These are phyloP conservation scores for Pseudochirops corinnae DNA, from an alignment of 2,797 vertebrate genomes.

Conservation along the genomic window DNA sequence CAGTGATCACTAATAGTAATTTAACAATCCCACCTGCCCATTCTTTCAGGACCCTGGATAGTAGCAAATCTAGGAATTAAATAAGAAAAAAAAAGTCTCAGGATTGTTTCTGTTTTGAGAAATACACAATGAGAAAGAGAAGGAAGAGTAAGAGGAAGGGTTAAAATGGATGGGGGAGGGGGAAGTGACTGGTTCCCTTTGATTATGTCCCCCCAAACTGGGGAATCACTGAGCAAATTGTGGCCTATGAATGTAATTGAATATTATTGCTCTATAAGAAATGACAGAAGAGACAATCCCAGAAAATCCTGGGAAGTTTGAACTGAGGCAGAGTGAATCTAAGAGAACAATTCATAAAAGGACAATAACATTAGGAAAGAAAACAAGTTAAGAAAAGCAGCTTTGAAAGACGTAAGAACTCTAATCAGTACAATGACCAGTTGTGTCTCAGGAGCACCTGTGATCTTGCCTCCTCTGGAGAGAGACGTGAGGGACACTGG, in stretches of 20 bases:
- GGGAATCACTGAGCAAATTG: background rate
- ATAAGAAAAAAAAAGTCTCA: background rate
- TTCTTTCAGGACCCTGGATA: no score
- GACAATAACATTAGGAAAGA: background rate
- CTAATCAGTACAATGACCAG: background rate
- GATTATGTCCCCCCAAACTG: background rate
- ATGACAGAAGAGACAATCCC: background rate
- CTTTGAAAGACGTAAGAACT: background rate
- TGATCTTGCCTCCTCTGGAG: background rate
- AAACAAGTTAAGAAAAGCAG: background rate
- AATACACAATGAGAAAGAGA: background rate
- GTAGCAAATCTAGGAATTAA: background rate
- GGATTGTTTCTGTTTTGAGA: background rate
- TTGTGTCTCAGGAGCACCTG: background rate
- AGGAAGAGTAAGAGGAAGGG: background rate
- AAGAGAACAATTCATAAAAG: background rate
- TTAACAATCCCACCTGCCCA: no score
- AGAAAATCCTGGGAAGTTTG: background rate
- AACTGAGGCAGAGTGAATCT: background rate
- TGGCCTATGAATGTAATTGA: background rate
- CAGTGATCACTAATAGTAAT: no score
- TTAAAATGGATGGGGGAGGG: background rate
- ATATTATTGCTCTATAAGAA: background rate
- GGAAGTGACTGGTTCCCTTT: background rate
- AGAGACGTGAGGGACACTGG: background rate